Evolutionary conservation across 2,797 vertebrate genomes (phyloP).

Genomic region (Dicrostonyx torquatus): DNA sequence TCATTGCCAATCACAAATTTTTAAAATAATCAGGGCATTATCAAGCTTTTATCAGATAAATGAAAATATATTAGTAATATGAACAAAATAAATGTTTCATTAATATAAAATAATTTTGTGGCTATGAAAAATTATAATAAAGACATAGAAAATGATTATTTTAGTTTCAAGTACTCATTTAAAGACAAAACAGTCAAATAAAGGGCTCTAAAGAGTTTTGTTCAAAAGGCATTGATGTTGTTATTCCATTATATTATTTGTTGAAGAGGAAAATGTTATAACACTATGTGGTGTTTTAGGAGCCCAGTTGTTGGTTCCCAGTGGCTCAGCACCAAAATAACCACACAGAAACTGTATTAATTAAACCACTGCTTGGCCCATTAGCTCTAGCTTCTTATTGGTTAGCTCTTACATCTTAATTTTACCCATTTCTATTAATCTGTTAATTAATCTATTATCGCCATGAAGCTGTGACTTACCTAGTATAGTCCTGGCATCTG

Average conservation of each 20-base stretch:
- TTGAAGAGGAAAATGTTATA: background rate
- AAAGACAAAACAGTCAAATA: conserved; percentile 6
- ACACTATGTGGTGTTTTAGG: background rate
- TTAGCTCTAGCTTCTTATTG: no score
- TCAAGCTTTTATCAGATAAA: background rate
- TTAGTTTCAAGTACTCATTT: background rate
- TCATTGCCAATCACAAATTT: background rate
- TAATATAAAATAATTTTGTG: background rate
- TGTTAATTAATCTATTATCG: no score
- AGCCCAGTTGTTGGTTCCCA: no score
- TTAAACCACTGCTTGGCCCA: no score
- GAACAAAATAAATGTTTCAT: background rate
- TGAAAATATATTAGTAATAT: background rate
- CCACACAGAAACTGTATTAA: no score
- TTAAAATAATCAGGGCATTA: background rate
- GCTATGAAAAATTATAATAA: background rate
- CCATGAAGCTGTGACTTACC: no score
- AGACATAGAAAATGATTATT: background rate
- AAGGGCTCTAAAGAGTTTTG: background rate
- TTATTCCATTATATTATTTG: background rate
- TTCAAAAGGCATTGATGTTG: background rate
- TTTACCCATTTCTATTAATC: no score
- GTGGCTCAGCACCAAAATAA: no score
- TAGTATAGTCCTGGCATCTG: rapidly evolving
- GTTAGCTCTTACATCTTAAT: no score